Evolutionary conservation across 2,113 vertebrate genomes (phyloP).

Genomic region (Eudorcas thomsonii): DNA sequence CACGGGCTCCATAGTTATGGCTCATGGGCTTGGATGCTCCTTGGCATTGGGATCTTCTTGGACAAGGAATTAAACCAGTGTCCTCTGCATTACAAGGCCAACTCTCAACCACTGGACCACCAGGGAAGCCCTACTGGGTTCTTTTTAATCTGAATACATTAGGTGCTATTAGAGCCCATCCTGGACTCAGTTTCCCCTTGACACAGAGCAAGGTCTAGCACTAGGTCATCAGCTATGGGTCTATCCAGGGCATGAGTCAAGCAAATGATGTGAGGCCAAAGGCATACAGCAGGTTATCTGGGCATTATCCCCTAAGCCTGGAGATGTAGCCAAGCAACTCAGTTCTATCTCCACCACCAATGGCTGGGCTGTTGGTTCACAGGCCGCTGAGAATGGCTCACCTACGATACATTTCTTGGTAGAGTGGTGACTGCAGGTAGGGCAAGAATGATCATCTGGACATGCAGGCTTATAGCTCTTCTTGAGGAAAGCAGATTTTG

Average conservation of each 20-base stretch:
- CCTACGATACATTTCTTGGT: background rate
- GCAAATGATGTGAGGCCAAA: background rate
- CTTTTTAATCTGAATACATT: background rate
- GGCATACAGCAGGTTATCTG: background rate
- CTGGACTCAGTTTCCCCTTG: background rate
- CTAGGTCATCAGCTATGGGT: background rate
- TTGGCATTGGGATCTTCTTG: background rate
- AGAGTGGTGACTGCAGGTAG: background rate
- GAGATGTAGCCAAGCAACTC: background rate
- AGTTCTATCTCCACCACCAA: background rate
- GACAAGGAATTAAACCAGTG: background rate
- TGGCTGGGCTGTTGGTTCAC: background rate
- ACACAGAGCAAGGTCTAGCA: background rate
- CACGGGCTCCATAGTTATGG: background rate
- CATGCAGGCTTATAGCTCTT: background rate
- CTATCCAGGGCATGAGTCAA: background rate
- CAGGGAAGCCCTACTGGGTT: background rate
- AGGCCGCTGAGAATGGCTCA: too few species aligned
- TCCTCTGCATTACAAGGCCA: background rate
- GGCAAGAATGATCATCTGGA: background rate
- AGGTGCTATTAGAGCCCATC: background rate
- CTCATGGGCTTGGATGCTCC: background rate
- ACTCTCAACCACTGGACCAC: background rate
- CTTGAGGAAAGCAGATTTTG: background rate
- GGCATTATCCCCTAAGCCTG: background rate